Conservation (phyloP, 2,113 vertebrate species). For the Pogona vitticeps region DNA sequence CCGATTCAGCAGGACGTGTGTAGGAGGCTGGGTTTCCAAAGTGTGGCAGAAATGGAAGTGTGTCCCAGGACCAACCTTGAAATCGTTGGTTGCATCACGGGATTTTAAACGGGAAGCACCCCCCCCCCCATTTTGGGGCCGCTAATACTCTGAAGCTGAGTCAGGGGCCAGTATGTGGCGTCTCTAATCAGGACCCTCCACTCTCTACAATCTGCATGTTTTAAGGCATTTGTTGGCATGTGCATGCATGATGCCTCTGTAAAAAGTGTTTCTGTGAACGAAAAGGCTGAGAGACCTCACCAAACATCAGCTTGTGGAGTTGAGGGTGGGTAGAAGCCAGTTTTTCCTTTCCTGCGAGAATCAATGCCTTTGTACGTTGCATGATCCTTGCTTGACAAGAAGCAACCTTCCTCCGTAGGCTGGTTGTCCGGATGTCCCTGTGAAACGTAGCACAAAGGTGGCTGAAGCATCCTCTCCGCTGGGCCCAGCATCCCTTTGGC, state of each 20-base stretch:
- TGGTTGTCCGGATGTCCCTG: background rate
- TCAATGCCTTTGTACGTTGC: background rate
- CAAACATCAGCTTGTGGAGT: background rate
- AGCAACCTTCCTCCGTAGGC: background rate
- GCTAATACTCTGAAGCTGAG: background rate
- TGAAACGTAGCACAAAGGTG: no score
- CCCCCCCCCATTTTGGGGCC: background rate
- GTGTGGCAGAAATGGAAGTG: no score
- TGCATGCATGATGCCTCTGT: constrained; percentile 47
- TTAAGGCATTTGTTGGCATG: constrained; percentile 52
- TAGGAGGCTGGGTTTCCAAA: background rate
- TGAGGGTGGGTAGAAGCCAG: background rate
- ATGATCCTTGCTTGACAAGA: background rate
- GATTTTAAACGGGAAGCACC: no score
- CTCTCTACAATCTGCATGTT: constrained; percentile 56
- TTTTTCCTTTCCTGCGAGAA: background rate
- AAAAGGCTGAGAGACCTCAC: background rate
- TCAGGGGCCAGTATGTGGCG: constrained; percentile 48
- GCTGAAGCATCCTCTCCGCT: no score
- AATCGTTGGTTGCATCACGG: no score
- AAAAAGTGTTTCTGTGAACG: constrained; percentile 49
- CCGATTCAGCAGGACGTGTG: background rate
- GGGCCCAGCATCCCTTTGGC: background rate
- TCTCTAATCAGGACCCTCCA: constrained; percentile 51
- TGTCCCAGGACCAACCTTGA: no score